A percentile compares a stretch with the other conserved stretches of the same genome.
Conservation (phyloP, 2,113 vertebrate genomes). For the Pterocles orientalis region DNA sequence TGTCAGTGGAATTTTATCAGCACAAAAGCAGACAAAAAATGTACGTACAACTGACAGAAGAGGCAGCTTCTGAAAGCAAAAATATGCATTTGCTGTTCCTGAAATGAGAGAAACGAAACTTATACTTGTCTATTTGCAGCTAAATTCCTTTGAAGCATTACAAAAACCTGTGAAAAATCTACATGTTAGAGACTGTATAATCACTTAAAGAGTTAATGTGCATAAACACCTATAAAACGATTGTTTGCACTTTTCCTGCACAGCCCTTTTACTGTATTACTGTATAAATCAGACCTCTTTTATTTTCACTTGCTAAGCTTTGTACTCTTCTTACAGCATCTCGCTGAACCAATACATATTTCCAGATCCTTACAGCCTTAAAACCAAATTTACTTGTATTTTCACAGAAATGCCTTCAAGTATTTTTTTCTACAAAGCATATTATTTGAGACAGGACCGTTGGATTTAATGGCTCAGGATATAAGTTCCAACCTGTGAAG, state of each 20-base stretch:
- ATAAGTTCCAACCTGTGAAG: not conserved
- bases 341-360: not conserved
- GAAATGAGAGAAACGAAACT: not conserved
- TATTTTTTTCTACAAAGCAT: not conserved
- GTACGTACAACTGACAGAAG: not conserved
- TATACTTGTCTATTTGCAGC: not conserved
- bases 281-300: slow-evolving; percentile 44
- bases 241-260: slow-evolving; percentile 15
- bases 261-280: slow-evolving; percentile 12
- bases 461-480: not conserved
- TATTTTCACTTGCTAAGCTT: slow-evolving; percentile 21
- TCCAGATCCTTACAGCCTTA: slow-evolving; percentile 1
- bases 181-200: slow-evolving; percentile 8
- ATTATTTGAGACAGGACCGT: not conserved
- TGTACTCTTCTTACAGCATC: not conserved
- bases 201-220: slow-evolving; percentile 43
- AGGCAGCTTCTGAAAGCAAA: slow-evolving; percentile 14
- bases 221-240: slow-evolving; percentile 43
- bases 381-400: not conserved
- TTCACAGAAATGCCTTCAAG: not conserved
- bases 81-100: not conserved
- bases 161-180: not conserved
- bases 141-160: slow-evolving; percentile 27
- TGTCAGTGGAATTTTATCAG: slow-evolving; percentile 4
- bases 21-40: slow-evolving; percentile 21